These are phyloP conservation scores for Acrocyrtus sp. DNA, from an alignment of 2,888 invertebrate genomes.

Conservation along the genomic window DNA sequence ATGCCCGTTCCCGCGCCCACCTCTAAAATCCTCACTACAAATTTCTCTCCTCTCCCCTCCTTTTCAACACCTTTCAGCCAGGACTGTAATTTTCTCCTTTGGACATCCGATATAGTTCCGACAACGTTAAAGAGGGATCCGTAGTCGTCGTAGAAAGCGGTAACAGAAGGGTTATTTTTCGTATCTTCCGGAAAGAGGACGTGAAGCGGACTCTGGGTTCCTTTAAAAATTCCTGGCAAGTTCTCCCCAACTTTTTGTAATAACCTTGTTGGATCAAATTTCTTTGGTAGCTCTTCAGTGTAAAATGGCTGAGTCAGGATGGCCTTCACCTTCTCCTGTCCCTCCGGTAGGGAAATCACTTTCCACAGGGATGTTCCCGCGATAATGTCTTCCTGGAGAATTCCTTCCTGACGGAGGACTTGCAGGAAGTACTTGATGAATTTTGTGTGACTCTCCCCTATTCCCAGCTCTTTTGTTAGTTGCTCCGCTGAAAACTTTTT, in stretches of 20 bases:
- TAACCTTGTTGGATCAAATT: slow-evolving; percentile 12
- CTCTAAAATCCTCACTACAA: slow-evolving; percentile 32
- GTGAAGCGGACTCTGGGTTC: slow-evolving; percentile 1
- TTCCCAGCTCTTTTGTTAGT: not conserved
- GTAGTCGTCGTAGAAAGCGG: slow-evolving; percentile 7
- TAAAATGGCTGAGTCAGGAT: not conserved
- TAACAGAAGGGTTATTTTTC: not conserved
- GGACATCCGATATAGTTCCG: not conserved
- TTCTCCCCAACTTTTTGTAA: slow-evolving; percentile 5
- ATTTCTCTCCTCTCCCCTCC: not conserved
- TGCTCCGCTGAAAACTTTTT: not conserved
- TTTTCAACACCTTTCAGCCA: slow-evolving; percentile 2
- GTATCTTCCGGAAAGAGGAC: slow-evolving; percentile 27
- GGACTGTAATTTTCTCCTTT: not conserved
- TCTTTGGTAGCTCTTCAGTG: not conserved
- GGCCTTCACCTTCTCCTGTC: not conserved
- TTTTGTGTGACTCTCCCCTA: not conserved
- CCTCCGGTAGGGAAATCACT: not conserved
- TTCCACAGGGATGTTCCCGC: not conserved
- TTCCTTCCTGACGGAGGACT: not conserved
- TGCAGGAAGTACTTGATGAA: not conserved
- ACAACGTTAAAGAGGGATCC: not conserved
- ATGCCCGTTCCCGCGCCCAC: slow-evolving; percentile 47
- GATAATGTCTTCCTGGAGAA: not conserved
- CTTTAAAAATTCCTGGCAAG: slow-evolving; percentile 2